A percentile compares a stretch with the other conserved stretches of the same genome.
phyloP scores from a whole-genome alignment of 2,888 invertebrate genomes.

The Napeogenes sylphis region DNA sequence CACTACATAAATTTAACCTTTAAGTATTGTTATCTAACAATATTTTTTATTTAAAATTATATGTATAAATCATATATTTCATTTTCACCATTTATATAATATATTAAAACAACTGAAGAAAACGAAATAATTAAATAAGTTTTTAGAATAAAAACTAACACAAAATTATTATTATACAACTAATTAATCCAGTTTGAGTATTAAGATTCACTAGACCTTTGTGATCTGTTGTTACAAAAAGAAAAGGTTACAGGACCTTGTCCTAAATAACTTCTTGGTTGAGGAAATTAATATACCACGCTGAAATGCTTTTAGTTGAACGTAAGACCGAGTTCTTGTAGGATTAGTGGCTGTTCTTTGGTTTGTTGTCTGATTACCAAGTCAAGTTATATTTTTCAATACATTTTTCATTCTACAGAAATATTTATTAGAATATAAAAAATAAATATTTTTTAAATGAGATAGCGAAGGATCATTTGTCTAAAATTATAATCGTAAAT shows the following conservation, averaged over 20 bases:
- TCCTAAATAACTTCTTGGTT: slow-evolving; percentile 34
- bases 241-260: slow-evolving; percentile 27
- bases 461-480: neutral
- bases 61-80: too few relatives aligned
- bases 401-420: neutral
- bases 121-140: too few relatives aligned
- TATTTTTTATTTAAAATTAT: too few relatives aligned
- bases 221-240: slow-evolving; percentile 21
- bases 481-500: neutral
- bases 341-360: slow-evolving; percentile 21
- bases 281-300: slow-evolving; percentile 32
- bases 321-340: slow-evolving; percentile 24
- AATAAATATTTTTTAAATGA: too few relatives aligned
- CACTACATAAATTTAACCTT: too few relatives aligned
- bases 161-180: too few relatives aligned
- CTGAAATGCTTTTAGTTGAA: slow-evolving; percentile 33
- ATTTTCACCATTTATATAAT: too few relatives aligned
- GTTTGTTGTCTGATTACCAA: slow-evolving; percentile 6
- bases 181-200: neutral
- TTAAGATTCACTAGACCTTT: slow-evolving; percentile 10
- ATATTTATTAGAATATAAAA: neutral
- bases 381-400: neutral
- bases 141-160: too few relatives aligned
- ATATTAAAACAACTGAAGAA: too few relatives aligned
- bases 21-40: too few relatives aligned